These are phyloP conservation scores for Otolemur crassicaudatus DNA, from an alignment of 2,797 vertebrate species.

Conservation along the genomic window DNA sequence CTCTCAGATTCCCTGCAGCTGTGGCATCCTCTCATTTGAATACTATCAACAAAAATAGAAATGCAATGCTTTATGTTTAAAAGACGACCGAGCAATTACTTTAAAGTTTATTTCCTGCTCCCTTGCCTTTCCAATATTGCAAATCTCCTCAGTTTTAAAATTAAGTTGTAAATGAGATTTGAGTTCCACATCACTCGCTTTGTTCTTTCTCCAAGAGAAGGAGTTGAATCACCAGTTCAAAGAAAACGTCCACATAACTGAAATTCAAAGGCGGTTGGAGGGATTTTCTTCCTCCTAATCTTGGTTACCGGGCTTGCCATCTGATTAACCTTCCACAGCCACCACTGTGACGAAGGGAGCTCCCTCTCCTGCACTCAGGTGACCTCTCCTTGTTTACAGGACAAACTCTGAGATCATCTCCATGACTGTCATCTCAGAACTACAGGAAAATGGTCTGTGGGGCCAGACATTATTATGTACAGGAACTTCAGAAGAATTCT, in stretches of 20 bases:
- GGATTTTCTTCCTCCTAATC: constrained; percentile 72
- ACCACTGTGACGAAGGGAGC: not conserved
- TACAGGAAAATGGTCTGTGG: not conserved
- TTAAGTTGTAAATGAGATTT: constrained; percentile 82
- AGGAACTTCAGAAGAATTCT: not conserved
- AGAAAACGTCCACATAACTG: constrained; percentile 68
- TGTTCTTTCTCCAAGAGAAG: constrained; percentile 79
- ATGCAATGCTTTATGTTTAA: constrained; percentile 58
- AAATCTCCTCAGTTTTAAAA: constrained; percentile 77
- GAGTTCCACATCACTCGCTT: constrained; percentile 75
- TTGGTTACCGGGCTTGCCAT: constrained; percentile 55
- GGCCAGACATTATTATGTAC: not conserved
- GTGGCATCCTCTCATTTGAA: constrained; percentile 67
- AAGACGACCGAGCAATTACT: constrained; percentile 69
- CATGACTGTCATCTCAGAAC: not conserved
- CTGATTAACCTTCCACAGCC: constrained; percentile 61
- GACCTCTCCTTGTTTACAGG: not conserved
- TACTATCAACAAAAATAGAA: constrained; percentile 74
- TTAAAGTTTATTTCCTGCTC: constrained; percentile 72
- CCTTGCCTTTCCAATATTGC: constrained; percentile 70
- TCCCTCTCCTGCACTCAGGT: not conserved
- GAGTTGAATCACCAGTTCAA: constrained; percentile 74
- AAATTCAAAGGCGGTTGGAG: constrained; percentile 63
- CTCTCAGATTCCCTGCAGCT: not conserved
- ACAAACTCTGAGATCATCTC: not conserved